Evolutionary conservation across 2,113 vertebrate genomes (phyloP), one percentile per base, ranked within the genome.

Genomic region (Propithecus coquereli): DNA sequence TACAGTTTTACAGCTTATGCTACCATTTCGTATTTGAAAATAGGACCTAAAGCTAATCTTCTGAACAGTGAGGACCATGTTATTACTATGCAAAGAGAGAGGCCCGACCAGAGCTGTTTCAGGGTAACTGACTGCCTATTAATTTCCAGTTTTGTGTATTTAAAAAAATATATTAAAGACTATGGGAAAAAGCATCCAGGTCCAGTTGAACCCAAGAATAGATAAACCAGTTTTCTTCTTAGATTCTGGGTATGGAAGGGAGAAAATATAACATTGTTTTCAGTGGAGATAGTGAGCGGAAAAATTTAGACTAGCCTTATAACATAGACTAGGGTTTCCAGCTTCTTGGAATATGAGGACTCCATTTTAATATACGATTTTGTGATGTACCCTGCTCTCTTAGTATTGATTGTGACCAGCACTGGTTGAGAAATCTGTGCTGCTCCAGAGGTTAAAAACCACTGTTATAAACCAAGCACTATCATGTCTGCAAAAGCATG

Each of bases 1-100:
- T 99, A 99, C 98, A 99, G 99, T 98, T 99, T 99, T 97, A 99
- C 99, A 0, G 99, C 99, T 0, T 99, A 99, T 68, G 99, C 99
- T 43, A 99, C 99, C 18, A 99, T 99, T 97, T 99, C 99, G 30
- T 99, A 99, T 97, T 71, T 99, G 97, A 99, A 99, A 97, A 97
- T 98, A 87, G 99, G 99, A 74, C 98, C 98, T 0, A 99, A 99
- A 98, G 99, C 99, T n/a, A 85, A 96, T 65, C 98, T 99, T 88
- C 98, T 99, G 86, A 99, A 98, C 97, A 99, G 91, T 0, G 96
- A 98, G 14, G 97, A 96, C 8, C 99, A 99, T 4, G 6, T 96
- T 5, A 91, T 99, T 54, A 98, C 95, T 34, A 97, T 99, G 98
- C 98, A 98, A 94, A 98, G 99, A 94, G 98, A 94, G 95, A 95